Evolutionary conservation across 1,140 invertebrate genomes (phyloP).

Genomic region (Drosophila lowei): DNA sequence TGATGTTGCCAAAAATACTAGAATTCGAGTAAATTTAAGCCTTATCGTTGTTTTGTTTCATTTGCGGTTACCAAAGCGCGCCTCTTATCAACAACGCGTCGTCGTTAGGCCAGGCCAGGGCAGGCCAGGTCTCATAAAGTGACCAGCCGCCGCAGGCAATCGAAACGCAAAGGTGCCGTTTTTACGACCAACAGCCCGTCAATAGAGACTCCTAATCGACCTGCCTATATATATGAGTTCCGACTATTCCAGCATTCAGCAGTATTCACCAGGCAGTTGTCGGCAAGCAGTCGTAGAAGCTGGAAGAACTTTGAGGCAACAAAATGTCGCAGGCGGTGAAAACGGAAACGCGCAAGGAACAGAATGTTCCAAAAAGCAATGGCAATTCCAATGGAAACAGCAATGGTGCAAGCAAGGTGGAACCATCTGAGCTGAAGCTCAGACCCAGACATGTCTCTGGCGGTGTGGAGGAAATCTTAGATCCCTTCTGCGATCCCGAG

Average conservation of each 20-base stretch:
- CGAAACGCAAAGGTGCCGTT: slow-evolving; percentile 56
- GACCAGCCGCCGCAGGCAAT: slow-evolving; percentile 43
- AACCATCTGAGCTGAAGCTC: background rate
- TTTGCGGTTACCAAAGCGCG: slow-evolving; percentile 18
- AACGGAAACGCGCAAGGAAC: slow-evolving; percentile 30
- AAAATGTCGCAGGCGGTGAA: slow-evolving; percentile 53
- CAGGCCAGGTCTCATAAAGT: slow-evolving; percentile 62
- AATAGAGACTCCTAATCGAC: slow-evolving; percentile 40
- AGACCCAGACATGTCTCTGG: slow-evolving; percentile 43
- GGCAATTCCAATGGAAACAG: slow-evolving; percentile 6
- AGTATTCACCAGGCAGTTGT: slow-evolving; percentile 45
- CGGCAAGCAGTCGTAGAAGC: slow-evolving; percentile 14
- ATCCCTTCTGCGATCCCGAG: slow-evolving; percentile 88
- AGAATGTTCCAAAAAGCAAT: slow-evolving; percentile 33
- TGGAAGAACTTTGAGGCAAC: background rate
- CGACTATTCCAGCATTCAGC: slow-evolving; percentile 22
- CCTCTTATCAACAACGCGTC: slow-evolving; percentile 64
- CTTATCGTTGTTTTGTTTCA: slow-evolving; percentile 59
- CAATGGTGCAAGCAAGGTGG: slow-evolving; percentile 8
- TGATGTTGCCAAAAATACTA: slow-evolving; percentile 45
- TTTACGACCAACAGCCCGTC: slow-evolving; percentile 55
- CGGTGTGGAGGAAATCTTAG: slow-evolving; percentile 58
- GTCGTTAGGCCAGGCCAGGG: slow-evolving; percentile 51
- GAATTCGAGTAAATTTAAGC: slow-evolving; percentile 20
- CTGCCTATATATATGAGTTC: slow-evolving; percentile 53